Evolutionary conservation across 1,140 invertebrate genomes (phyloP).

Genomic region (Argopecten irradians): DNA sequence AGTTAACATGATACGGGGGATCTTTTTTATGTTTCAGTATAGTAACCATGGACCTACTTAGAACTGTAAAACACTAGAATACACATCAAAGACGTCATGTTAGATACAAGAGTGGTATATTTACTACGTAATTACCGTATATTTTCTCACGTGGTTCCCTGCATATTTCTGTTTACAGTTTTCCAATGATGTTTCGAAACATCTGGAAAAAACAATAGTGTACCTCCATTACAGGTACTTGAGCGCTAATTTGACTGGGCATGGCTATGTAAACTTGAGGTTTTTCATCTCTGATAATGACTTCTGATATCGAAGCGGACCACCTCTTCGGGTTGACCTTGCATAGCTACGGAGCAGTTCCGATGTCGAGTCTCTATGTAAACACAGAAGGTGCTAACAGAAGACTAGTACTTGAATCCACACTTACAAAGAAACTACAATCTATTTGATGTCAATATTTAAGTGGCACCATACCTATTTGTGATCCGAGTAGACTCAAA

Average conservation of each 20-base stretch:
- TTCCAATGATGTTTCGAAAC: not conserved
- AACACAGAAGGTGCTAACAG: not conserved
- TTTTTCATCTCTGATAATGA: constrained; percentile 8
- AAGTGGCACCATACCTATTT: not conserved
- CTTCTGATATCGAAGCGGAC: constrained; percentile 20
- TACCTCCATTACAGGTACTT: not conserved
- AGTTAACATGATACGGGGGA: not conserved
- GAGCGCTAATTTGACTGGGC: not conserved
- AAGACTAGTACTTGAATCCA: not conserved
- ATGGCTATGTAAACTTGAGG: constrained; percentile 16
- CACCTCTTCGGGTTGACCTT: not conserved
- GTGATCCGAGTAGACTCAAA: not conserved
- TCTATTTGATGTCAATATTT: constrained; percentile 23
- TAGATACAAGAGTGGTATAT: not conserved
- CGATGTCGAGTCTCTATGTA: not conserved
- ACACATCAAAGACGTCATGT: not conserved
- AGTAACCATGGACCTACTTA: not conserved
- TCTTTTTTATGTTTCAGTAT: not conserved
- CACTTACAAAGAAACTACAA: constrained; percentile 22
- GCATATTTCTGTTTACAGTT: not conserved
- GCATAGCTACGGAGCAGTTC: not conserved
- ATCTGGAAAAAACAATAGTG: not conserved
- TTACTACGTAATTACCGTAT: not conserved
- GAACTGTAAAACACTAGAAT: constrained; percentile 3
- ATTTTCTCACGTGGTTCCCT: not conserved